Evolutionary conservation across 2,797 vertebrate genomes (phyloP), one percentile per base, ranked within the genome.

Genomic region (Alcedo quadribrachys): DNA sequence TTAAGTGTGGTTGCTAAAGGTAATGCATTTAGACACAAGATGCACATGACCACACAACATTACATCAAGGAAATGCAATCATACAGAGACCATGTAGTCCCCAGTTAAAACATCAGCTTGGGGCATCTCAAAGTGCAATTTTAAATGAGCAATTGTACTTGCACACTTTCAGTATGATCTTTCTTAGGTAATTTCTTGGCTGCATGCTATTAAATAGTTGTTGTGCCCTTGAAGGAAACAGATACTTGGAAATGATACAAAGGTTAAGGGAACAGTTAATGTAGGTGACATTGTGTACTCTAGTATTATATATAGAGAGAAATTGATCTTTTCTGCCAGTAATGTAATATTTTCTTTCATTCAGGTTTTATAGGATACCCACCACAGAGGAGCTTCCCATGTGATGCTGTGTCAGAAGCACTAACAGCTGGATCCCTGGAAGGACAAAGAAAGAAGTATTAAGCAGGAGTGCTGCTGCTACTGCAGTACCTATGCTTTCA

Each of bases 1-100:
- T 46, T 74, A 90, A 91, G 28, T 68, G 65, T 89, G 61, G 50
- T 86, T 80, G 84, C 75, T 94, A 89, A 89, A 94, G 53, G 78
- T 82, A 85, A 92, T 61, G 45, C n/a, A 43, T 84, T 92, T 77
- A 77, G 75, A 94, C 57, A 74, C 0, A 0, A 67, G 81, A 62
- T 50, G n/a, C 90, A 54, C 12, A 43, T 87, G 81, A 85, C 61
- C 81, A 63, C 48, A 35, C n/a, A 80, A 57, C 28, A 54, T 45
- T 82, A 51, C 81, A 77, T 70, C 25, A 65, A 80, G 42, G 35
- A 68, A 88, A 35, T 33, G 16, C n/a, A 65, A 46, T 69, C 62
- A 53, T 27, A 43, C 9, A 71, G 55, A 85, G 30, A 80, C 33
- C 42, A 33, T 62, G 7, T 42, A 43, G 68, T 45, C 20, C 5